These are phyloP conservation scores for Nycteola revayana DNA, from an alignment of 2,888 invertebrate genomes.

Conservation along the genomic window DNA sequence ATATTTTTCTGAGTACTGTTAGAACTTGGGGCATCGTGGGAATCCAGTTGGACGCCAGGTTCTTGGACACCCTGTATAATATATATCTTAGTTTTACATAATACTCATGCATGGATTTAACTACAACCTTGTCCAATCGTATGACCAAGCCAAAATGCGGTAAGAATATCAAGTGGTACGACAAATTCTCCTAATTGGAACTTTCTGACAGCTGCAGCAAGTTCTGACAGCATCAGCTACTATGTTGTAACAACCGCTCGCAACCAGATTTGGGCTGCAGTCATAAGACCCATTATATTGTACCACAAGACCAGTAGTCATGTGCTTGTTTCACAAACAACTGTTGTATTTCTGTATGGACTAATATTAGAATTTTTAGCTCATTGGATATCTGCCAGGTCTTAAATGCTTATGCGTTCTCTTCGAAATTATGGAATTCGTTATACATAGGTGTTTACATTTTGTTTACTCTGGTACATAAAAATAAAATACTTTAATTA, in stretches of 20 bases:
- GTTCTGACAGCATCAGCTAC: background rate
- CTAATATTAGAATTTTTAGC: slow-evolving; percentile 78
- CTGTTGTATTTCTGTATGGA: slow-evolving; percentile 67
- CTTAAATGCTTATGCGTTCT: slow-evolving; percentile 55
- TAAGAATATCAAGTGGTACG: no score
- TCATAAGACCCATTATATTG: slow-evolving; percentile 36
- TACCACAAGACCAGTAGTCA: slow-evolving; percentile 58
- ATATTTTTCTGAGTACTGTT: no score
- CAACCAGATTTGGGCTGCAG: slow-evolving; percentile 22
- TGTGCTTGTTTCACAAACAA: slow-evolving; percentile 68
- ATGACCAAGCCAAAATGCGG: no score
- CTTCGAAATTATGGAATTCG: slow-evolving; percentile 46
- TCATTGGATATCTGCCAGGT: slow-evolving; percentile 69
- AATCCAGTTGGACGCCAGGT: no score
- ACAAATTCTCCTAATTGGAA: no score
- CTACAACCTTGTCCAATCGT: no score
- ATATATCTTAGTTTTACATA: no score
- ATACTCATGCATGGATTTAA: no score
- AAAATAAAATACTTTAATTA: no score
- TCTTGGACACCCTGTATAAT: no score
- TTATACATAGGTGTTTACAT: slow-evolving; percentile 36
- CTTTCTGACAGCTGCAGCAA: no score
- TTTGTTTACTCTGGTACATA: slow-evolving; percentile 15
- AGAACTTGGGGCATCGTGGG: no score
- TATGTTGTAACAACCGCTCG: slow-evolving; percentile 8